A percentile compares a stretch with the other conserved stretches of the same genome.
phyloP scores from a whole-genome alignment of 2,888 invertebrate species.

The Mythimna impura region DNA sequence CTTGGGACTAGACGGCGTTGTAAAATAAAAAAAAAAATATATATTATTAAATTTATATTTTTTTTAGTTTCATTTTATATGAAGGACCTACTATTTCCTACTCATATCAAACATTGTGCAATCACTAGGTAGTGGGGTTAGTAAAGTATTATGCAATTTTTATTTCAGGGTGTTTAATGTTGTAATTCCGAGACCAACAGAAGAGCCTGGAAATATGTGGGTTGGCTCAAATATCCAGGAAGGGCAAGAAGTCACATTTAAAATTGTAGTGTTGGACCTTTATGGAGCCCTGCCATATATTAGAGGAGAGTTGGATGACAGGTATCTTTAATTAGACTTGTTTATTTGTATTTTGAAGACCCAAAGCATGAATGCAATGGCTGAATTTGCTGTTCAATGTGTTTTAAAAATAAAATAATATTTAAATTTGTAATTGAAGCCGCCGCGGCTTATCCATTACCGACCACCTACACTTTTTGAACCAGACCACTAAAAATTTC shows the following conservation, averaged over 20 bases:
- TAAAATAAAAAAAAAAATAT: no score
- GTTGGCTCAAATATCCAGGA: slow-evolving; percentile 89
- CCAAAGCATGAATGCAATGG: background rate
- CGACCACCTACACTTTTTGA: no score
- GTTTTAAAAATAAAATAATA: background rate
- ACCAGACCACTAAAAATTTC: no score
- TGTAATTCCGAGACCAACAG: slow-evolving; percentile 91
- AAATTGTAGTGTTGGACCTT: slow-evolving; percentile 90
- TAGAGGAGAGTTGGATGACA: slow-evolving; percentile 90
- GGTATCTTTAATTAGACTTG: slow-evolving; percentile 70
- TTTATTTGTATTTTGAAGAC: background rate
- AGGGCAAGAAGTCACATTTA: slow-evolving; percentile 91
- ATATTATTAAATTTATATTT: background rate
- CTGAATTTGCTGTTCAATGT: background rate
- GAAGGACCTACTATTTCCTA: background rate
- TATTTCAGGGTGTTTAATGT: slow-evolving; percentile 92
- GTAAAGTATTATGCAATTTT: slow-evolving; percentile 17
- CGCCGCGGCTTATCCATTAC: no score
- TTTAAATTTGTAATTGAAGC: background rate
- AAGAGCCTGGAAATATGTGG: slow-evolving; percentile 89
- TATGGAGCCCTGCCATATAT: slow-evolving; percentile 92
- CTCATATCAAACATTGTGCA: slow-evolving; percentile 36
- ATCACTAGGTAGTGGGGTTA: slow-evolving; percentile 8
- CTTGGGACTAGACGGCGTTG: no score
- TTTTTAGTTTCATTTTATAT: background rate